Percentiles rank a stretch among this genome's conserved stretches.
These are phyloP conservation scores for Chrysemys picta DNA, from an alignment of 2,113 vertebrate genomes.

Conservation along the genomic window DNA sequence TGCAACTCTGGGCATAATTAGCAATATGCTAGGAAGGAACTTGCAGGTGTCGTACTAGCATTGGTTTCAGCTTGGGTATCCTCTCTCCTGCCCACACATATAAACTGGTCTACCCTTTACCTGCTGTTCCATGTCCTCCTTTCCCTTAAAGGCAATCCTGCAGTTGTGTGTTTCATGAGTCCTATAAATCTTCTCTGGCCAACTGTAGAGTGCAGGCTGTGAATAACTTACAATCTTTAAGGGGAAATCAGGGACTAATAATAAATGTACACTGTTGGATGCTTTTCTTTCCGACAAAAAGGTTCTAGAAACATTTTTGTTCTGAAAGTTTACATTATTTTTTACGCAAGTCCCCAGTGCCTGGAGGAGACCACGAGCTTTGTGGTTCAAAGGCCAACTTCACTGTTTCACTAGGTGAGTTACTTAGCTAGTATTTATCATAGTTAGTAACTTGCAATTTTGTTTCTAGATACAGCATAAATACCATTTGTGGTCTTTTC, in stretches of 20 bases:
- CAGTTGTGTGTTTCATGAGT: background rate
- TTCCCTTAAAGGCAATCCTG: background rate
- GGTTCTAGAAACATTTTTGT: background rate
- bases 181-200: background rate
- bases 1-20: background rate
- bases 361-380: background rate
- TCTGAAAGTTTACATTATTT: background rate
- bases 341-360: fast-evolving
- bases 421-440: no score
- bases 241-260: background rate
- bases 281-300: background rate
- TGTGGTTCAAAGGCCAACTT: background rate
- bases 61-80: background rate
- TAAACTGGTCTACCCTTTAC: background rate
- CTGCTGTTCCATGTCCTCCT: background rate
- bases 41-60: no score
- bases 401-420: background rate
- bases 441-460: background rate
- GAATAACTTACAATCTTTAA: background rate
- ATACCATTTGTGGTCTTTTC: background rate
- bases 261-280: background rate
- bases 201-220: background rate
- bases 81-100: background rate
- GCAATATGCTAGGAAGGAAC: background rate
- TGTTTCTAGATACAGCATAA: background rate